Evolutionary conservation across 2,797 vertebrate species (phyloP).

Genomic region (Iguana delicatissima): DNA sequence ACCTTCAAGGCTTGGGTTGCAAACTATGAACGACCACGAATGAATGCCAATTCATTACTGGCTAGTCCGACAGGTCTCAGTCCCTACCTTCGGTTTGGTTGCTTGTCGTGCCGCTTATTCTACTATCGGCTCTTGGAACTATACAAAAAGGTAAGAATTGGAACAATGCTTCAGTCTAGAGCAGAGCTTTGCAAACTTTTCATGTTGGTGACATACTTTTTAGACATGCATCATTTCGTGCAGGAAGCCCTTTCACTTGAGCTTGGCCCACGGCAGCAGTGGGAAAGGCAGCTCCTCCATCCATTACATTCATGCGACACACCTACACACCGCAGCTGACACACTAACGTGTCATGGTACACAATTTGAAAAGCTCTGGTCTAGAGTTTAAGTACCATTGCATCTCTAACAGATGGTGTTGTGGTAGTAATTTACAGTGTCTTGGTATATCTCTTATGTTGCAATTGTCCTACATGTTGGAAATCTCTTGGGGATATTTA

Average conservation of each 20-base stretch:
- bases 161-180: not conserved
- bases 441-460: not conserved
- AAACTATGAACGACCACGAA: constrained; percentile 91
- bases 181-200: too few species aligned
- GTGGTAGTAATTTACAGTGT: not conserved
- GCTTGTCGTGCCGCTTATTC: constrained; percentile 92
- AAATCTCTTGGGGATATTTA: not conserved
- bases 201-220: too few species aligned
- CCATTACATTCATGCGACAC: too few species aligned
- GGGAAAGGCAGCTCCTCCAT: too few species aligned
- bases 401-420: not conserved
- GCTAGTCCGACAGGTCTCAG: constrained; percentile 95
- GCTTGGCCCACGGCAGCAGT: too few species aligned
- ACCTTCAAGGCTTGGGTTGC: constrained; percentile 92
- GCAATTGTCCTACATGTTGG: not conserved
- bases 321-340: too few species aligned
- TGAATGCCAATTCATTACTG: constrained; percentile 90
- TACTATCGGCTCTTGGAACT: constrained; percentile 96
- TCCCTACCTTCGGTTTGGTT: constrained; percentile 96
- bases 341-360: too few species aligned
- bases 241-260: too few species aligned
- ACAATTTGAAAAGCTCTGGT: not conserved
- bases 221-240: too few species aligned
- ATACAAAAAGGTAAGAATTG: constrained; percentile 91
- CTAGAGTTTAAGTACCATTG: constrained; percentile 6